Evolutionary conservation across 2,113 vertebrate genomes (phyloP).

Genomic region (Microcebus lehilahytsara): DNA sequence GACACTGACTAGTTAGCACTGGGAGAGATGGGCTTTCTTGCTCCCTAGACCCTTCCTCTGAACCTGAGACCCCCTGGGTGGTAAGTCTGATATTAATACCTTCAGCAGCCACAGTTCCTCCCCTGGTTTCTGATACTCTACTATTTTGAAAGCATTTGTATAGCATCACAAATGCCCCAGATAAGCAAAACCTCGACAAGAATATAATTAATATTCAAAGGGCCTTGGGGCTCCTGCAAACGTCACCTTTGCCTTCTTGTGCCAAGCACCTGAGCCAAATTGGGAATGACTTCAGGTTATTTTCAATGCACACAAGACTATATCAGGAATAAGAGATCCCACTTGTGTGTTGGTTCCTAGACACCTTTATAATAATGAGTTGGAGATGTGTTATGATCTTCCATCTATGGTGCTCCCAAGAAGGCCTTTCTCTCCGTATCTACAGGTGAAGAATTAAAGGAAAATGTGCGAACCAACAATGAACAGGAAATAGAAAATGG

Average conservation of each 20-base stretch:
- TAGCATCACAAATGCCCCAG: background rate
- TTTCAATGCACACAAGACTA: background rate
- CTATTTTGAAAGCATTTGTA: background rate
- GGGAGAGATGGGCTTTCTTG: background rate
- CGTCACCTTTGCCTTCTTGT: background rate
- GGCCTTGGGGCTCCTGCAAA: background rate
- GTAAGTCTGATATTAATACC: background rate
- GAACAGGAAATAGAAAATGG: background rate
- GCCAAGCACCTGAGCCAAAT: background rate
- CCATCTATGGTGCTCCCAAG: background rate
- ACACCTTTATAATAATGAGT: background rate
- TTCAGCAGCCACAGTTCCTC: background rate
- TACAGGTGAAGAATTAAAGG: background rate
- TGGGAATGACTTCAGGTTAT: background rate
- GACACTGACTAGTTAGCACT: rapidly evolving
- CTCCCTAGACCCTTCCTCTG: background rate
- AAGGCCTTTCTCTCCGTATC: background rate
- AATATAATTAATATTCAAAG: background rate
- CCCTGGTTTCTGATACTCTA: background rate
- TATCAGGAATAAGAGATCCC: too few relatives aligned
- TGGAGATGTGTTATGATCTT: background rate
- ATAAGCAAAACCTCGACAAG: background rate
- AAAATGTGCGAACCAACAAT: background rate
- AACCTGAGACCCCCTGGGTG: background rate
- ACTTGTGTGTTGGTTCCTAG: background rate